A percentile compares a stretch with the other conserved stretches of the same genome.
Conservation (phyloP, 2,113 vertebrate genomes). For the Malurus elegans region DNA sequence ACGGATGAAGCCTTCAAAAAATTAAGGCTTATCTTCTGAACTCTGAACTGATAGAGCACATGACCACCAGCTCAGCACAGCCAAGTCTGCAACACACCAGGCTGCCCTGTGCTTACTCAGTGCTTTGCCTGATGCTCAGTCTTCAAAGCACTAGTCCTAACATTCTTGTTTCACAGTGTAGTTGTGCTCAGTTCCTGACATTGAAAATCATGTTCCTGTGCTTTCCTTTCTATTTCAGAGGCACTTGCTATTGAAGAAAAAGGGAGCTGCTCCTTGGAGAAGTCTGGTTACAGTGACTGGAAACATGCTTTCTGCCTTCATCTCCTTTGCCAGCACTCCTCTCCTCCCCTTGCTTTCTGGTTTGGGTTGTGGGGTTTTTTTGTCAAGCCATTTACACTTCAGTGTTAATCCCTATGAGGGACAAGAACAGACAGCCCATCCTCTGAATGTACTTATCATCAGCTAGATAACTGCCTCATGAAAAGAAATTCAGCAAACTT, state of each 20-base stretch:
- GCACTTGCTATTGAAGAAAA: not conserved
- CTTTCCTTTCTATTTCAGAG: not conserved
- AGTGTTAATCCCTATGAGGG: not conserved
- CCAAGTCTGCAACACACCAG: fast-evolving
- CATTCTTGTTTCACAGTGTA: not conserved
- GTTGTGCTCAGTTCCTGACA: not conserved
- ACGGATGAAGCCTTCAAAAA: not conserved
- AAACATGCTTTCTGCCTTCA: not conserved
- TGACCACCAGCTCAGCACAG: not conserved
- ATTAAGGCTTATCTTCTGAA: not conserved
- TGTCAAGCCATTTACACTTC: not conserved
- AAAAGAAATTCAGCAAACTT: not conserved
- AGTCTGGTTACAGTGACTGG: not conserved
- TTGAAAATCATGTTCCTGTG: fast-evolving
- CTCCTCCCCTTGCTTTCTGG: not conserved
- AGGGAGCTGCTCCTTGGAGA: not conserved
- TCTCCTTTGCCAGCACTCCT: not conserved
- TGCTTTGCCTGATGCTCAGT: fast-evolving
- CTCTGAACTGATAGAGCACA: not conserved
- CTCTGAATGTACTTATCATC: not conserved
- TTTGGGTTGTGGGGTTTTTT: not conserved
- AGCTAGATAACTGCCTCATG: not conserved
- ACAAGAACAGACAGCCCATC: not conserved
- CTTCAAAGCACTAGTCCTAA: fast-evolving
- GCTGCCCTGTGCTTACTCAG: not conserved